Conservation (phyloP, 2,797 vertebrate species). For the Microchirus variegatus region DNA sequence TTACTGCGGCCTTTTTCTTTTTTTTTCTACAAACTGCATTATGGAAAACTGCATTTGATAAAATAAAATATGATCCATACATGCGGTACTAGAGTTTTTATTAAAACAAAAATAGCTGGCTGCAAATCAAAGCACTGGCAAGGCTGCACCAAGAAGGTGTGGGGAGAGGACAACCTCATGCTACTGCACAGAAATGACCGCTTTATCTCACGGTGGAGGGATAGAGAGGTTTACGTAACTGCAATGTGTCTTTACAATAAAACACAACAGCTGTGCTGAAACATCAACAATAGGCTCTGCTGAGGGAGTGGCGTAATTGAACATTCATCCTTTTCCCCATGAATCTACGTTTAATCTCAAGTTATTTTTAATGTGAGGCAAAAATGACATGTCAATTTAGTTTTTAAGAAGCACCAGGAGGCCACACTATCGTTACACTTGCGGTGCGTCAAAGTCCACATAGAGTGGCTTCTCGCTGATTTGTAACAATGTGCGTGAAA, state of each 20-base stretch:
- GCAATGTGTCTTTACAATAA: conserved; percentile 23
- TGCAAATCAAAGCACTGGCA: not conserved
- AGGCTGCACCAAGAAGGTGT: not conserved
- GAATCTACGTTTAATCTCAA: conserved; percentile 29
- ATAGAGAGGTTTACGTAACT: conserved; percentile 53
- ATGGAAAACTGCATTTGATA: too few relatives aligned
- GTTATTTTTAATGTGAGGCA: conserved; percentile 39
- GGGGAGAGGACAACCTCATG: conserved; percentile 11
- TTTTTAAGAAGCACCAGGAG: conserved; percentile 20
- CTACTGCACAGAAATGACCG: conserved; percentile 16
- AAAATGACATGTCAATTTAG: conserved; percentile 11
- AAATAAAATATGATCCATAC: not conserved
- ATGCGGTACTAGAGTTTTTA: not conserved
- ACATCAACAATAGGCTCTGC: conserved; percentile 51
- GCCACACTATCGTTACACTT: not conserved
- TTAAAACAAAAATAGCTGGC: not conserved
- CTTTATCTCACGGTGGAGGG: conserved; percentile 26
- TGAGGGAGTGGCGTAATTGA: conserved; percentile 39
- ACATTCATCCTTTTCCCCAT: conserved; percentile 44
- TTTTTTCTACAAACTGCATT: too few relatives aligned
- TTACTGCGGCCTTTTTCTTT: too few relatives aligned
- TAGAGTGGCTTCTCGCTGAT: conserved; percentile 43
- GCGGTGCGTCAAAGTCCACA: not conserved
- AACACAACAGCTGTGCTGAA: conserved; percentile 56
- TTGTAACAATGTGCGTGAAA: conserved; percentile 38